These are phyloP conservation scores for Bemisia tabaci DNA, from an alignment of 1,140 invertebrate genomes.

Conservation along the genomic window DNA sequence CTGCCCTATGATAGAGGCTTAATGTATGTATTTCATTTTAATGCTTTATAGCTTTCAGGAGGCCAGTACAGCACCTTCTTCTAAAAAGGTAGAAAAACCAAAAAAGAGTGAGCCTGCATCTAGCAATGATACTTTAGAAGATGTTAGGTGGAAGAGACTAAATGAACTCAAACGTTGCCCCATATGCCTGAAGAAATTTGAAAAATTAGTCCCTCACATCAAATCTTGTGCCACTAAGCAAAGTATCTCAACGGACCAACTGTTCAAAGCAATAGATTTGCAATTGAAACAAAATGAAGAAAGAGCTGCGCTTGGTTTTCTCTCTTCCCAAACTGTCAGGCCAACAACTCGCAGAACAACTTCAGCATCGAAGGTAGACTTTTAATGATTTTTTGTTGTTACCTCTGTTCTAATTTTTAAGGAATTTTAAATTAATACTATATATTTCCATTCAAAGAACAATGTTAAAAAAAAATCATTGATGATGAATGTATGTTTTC, in stretches of 20 bases:
- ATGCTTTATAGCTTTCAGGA: too few relatives aligned
- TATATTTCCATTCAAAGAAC: slow-evolving; percentile 8
- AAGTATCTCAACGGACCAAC: slow-evolving; percentile 31
- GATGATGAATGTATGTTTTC: too few relatives aligned
- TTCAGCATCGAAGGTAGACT: slow-evolving; percentile 6
- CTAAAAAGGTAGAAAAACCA: too few relatives aligned
- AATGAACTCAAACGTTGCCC: neutral
- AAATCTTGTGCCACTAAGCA: slow-evolving; percentile 35
- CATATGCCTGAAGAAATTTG: neutral
- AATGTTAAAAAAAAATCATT: slow-evolving; percentile 13
- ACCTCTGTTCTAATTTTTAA: too few relatives aligned
- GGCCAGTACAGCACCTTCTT: too few relatives aligned
- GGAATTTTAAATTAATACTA: too few relatives aligned
- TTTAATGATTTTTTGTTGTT: too few relatives aligned
- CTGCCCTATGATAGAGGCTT: too few relatives aligned
- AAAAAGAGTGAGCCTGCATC: too few relatives aligned
- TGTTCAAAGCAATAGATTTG: slow-evolving; percentile 33
- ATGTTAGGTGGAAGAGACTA: neutral
- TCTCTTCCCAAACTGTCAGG: slow-evolving; percentile 24
- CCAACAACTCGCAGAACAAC: slow-evolving; percentile 3
- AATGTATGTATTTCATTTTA: too few relatives aligned
- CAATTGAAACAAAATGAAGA: slow-evolving; percentile 35
- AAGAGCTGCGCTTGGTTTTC: slow-evolving; percentile 33
- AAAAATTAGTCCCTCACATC: slow-evolving; percentile 27
- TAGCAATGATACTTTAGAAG: neutral